Conservation (phyloP, 2,797 vertebrate genomes). For the Alosa sapidissima region DNA sequence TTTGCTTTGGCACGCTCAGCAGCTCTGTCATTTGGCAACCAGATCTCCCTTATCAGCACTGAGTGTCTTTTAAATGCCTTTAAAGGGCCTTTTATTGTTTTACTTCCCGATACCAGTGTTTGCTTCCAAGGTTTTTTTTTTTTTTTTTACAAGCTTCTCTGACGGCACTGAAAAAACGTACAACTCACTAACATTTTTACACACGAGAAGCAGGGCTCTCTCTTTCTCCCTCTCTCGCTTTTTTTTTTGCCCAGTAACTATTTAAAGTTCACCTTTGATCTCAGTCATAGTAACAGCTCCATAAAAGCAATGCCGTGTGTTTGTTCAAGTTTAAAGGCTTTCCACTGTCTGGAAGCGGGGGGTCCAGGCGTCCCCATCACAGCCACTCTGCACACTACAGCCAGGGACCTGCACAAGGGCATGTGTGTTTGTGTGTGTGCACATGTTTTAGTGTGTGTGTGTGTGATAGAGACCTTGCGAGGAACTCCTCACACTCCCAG, state of each 20-base stretch:
- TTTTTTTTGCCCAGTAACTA: constrained; percentile 49
- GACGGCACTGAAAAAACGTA: constrained; percentile 34
- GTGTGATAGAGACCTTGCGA: background rate
- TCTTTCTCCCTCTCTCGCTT: background rate
- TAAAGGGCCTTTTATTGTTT: constrained; percentile 65
- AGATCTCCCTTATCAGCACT: constrained; percentile 64
- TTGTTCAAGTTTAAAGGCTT: constrained; percentile 53
- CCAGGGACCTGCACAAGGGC: background rate
- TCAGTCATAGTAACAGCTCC: constrained; percentile 64
- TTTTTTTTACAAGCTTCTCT: background rate
- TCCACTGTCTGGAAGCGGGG: constrained; percentile 61
- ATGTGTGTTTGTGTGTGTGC: constrained; percentile 32
- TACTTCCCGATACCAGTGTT: constrained; percentile 56
- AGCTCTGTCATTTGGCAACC: constrained; percentile 62
- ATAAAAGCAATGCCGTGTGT: constrained; percentile 63
- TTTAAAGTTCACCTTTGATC: constrained; percentile 74
- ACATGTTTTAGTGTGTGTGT: background rate
- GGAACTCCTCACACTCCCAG: constrained; percentile 2
- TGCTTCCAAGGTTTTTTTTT: constrained; percentile 39
- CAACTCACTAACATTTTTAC: constrained; percentile 33
- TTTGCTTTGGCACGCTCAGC: constrained; percentile 20
- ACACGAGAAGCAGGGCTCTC: constrained; percentile 47
- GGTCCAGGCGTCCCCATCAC: constrained; percentile 32
- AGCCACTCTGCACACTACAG: constrained; percentile 11
- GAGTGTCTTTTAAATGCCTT: constrained; percentile 72